Base-by-base conservation (phyloP, 2,797 vertebrate genomes). In the Toxotes lorentzi region DNA sequence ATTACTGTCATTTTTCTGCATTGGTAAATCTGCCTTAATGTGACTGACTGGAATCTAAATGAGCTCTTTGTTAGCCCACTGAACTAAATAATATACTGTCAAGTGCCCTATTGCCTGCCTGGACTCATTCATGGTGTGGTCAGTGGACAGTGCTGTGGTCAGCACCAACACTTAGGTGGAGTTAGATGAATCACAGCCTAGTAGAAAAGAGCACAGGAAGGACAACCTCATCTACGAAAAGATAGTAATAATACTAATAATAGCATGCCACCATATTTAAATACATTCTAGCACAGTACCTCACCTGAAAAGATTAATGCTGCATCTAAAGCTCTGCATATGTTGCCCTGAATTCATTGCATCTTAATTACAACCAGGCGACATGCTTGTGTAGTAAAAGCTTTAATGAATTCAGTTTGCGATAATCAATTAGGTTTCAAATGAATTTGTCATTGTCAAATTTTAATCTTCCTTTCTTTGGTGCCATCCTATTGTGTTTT, bases 371-470 rank as follows among this genome's bases (percentile, higher is more conserved):
- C 53, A 85, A 58, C 27, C 72, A 78, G 74, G 3, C 41, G 1
- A 56, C 38, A 43, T 13, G 3, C 30, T 73, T 2, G 13, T 79
- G 63, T 34, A 73, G 66, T 56, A 50, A 81, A 78, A 66, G 62
- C 60, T 70, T 43, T 82, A 75, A 89, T 88, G 76, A 76, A 87
- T 88, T 84, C 75, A 56, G 70, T 81, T 86, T 77, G 58, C 79
- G 70, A 85, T 88, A 56, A 91, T 86, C 84, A 89, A 84, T 88
- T 85, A 84, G 73, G 65, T 68, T 89, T 84, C 24, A 71, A 80
- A 91, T 88, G 34, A 85, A 85, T 87, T 84, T 86, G 70, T 89
- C 84, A 82, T 69, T 79, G 88, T 90, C 72, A 86, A 41, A 84
- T 84, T 76, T 73, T 77, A 87, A 88, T 90, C 77, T 79, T 76